phyloP scores from a whole-genome alignment of 2,888 invertebrate species.

The Trachelus stipa region DNA sequence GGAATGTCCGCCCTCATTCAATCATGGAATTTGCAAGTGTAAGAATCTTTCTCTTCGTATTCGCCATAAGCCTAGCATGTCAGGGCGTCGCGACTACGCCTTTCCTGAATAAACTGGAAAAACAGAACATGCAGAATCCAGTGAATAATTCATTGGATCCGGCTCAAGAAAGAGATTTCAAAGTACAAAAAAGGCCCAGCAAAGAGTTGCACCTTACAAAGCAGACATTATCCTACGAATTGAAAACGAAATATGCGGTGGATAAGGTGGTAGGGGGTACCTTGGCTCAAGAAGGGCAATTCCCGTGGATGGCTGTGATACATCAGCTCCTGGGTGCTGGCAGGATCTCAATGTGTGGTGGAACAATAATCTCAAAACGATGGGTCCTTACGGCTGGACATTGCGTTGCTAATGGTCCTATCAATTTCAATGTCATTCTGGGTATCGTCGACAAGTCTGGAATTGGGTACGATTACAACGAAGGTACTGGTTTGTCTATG shows the following conservation, averaged over 20 bases:
- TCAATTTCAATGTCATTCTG: conserved; percentile 36
- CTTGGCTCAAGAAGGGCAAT: conserved; percentile 33
- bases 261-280: conserved; percentile 33
- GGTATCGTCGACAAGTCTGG: conserved; percentile 36
- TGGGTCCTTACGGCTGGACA: conserved; percentile 51
- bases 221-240: neutral
- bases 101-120: neutral
- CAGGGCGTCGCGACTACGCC: neutral
- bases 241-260: neutral
- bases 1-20: neutral
- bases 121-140: neutral
- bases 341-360: conserved; percentile 37
- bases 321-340: conserved; percentile 35
- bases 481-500: conserved; percentile 40
- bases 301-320: conserved; percentile 45
- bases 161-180: neutral
- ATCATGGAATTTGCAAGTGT: neutral
- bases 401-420: conserved; percentile 28
- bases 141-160: neutral
- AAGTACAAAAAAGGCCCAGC: neutral
- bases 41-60: neutral
- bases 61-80: neutral
- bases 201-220: neutral
- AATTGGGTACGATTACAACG: conserved; percentile 31
- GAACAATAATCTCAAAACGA: conserved; percentile 41